Percentiles rank a stretch among this genome's conserved stretches.
Evolutionary conservation across 2,113 vertebrate genomes (phyloP).

Genomic region (Ageneiosus marmoratus): DNA sequence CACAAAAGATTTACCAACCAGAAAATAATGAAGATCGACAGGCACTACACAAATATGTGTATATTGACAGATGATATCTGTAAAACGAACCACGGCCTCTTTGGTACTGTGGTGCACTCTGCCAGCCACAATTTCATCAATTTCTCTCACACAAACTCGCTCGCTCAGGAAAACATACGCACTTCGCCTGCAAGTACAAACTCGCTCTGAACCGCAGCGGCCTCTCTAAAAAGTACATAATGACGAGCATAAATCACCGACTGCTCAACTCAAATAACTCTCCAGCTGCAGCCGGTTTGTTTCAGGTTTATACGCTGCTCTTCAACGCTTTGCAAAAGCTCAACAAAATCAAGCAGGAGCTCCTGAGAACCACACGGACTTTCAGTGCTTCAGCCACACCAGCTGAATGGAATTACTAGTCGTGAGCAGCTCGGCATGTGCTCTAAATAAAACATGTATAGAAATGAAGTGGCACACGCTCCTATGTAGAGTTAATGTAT

Average conservation of each 20-base stretch:
- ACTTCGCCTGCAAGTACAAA: constrained; percentile 28
- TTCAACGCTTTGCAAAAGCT: constrained; percentile 57
- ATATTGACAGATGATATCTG: constrained; percentile 34
- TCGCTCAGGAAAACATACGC: not conserved
- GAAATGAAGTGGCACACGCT: constrained; percentile 52
- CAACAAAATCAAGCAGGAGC: constrained; percentile 46
- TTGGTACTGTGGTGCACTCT: constrained; percentile 21
- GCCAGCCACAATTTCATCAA: constrained; percentile 41
- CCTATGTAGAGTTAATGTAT: constrained; percentile 3
- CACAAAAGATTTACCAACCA: constrained; percentile 10
- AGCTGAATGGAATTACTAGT: constrained; percentile 64
- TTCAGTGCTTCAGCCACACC: constrained; percentile 40
- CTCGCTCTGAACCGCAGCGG: constrained; percentile 53
- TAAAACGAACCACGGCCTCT: not conserved
- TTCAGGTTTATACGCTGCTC: constrained; percentile 57
- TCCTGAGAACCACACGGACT: constrained; percentile 44
- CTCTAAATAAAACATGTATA: constrained; percentile 67
- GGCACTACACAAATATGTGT: not conserved
- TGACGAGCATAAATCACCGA: constrained; percentile 62
- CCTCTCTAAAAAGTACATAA: constrained; percentile 53
- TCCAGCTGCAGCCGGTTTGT: constrained; percentile 36
- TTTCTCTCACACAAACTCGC: constrained; percentile 32
- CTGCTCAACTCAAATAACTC: constrained; percentile 48
- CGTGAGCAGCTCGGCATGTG: constrained; percentile 66
- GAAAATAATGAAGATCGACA: constrained; percentile 30